These are phyloP conservation scores for Gallinago solitaria DNA, from an alignment of 2,797 vertebrate species.

Conservation along the genomic window DNA sequence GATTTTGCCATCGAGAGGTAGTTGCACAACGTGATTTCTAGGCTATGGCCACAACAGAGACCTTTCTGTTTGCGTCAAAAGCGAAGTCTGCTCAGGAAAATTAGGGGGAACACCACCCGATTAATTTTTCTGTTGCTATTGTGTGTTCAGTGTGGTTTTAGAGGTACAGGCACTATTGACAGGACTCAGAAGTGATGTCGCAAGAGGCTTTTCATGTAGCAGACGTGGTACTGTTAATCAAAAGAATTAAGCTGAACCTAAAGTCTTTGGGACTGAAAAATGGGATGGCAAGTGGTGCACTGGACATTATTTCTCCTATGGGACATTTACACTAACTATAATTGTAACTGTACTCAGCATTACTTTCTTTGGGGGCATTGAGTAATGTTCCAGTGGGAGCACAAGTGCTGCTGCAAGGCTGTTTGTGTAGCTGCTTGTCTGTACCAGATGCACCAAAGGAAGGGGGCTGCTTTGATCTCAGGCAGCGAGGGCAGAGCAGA, in stretches of 20 bases:
- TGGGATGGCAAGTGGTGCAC: neutral
- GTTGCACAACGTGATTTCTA: neutral
- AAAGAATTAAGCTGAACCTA: neutral
- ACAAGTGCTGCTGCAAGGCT: neutral
- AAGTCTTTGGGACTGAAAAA: neutral
- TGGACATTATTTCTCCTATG: neutral
- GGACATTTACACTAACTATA: neutral
- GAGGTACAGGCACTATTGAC: neutral
- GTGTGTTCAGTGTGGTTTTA: neutral
- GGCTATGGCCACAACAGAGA: neutral
- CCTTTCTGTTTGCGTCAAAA: neutral
- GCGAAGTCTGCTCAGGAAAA: neutral
- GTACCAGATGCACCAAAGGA: neutral
- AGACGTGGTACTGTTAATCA: neutral
- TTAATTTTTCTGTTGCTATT: neutral
- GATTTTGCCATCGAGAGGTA: neutral
- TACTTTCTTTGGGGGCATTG: neutral
- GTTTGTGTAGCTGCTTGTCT: neutral
- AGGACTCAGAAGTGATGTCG: neutral
- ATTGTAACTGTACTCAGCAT: neutral
- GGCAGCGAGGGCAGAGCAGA: neutral
- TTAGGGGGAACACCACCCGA: rapidly evolving
- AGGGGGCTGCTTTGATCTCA: constrained; percentile 3
- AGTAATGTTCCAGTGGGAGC: neutral
- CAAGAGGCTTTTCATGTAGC: neutral